Conservation (phyloP, 2,797 vertebrate species). For the Rhinella marina region DNA sequence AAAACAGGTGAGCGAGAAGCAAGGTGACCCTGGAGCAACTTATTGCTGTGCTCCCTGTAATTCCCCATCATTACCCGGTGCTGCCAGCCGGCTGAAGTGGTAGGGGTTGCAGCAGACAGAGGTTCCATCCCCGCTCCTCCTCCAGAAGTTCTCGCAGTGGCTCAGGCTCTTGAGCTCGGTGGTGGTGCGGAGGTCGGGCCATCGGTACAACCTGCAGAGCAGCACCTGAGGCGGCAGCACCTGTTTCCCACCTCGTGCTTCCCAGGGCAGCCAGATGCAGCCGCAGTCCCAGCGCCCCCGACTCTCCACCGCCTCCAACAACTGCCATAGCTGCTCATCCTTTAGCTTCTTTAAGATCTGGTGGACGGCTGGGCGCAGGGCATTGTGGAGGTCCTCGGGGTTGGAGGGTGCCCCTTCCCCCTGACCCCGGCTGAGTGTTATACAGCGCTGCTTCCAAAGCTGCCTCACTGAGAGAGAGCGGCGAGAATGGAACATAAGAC, state of each 20-base stretch:
- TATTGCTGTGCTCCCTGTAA: no score
- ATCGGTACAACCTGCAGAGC: slow-evolving; percentile 70
- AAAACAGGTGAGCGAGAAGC: no score
- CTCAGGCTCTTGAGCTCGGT: slow-evolving; percentile 68
- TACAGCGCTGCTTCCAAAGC: slow-evolving; percentile 68
- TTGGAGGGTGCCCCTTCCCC: slow-evolving; percentile 32
- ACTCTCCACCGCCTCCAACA: slow-evolving; percentile 69
- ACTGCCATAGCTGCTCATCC: slow-evolving; percentile 68
- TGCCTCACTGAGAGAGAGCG: slow-evolving; percentile 63
- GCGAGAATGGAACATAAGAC: slow-evolving; percentile 69
- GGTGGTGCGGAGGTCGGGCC: slow-evolving; percentile 67
- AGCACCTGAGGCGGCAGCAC: slow-evolving; percentile 64
- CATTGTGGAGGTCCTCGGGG: slow-evolving; percentile 58
- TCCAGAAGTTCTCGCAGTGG: slow-evolving; percentile 51
- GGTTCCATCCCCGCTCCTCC: slow-evolving; percentile 44
- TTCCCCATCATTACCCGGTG: slow-evolving; percentile 60
- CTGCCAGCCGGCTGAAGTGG: slow-evolving; percentile 68
- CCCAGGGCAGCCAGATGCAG: slow-evolving; percentile 63
- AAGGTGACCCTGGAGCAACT: no score
- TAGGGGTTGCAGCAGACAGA: slow-evolving; percentile 71
- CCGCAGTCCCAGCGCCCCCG: slow-evolving; percentile 57
- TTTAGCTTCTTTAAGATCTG: slow-evolving; percentile 73
- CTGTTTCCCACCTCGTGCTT: slow-evolving; percentile 56
- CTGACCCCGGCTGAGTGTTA: not conserved
- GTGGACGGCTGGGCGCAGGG: slow-evolving; percentile 59